These are phyloP conservation scores for Andricus grossulariae DNA, from an alignment of 1,140 invertebrate genomes.

Conservation along the genomic window DNA sequence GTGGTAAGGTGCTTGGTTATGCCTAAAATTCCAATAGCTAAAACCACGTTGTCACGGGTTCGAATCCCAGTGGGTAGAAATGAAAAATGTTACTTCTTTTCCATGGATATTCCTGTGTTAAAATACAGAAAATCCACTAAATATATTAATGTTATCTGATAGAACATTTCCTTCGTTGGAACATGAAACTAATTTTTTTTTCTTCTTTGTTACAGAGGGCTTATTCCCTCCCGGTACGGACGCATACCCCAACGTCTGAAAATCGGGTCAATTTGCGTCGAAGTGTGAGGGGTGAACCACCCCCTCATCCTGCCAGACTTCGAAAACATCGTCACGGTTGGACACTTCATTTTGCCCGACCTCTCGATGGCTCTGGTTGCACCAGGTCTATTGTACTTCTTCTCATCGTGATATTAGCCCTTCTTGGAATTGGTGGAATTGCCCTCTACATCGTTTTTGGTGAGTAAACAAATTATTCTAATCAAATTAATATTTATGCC, in stretches of 20 bases:
- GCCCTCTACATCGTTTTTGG: constrained; percentile 72
- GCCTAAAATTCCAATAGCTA: too few relatives aligned
- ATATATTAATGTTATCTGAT: too few relatives aligned
- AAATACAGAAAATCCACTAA: too few relatives aligned
- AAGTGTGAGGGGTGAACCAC: constrained; percentile 70
- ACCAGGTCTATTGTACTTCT: constrained; percentile 66
- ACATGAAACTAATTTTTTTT: constrained; percentile 47
- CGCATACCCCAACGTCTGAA: constrained; percentile 69
- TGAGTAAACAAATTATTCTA: constrained; percentile 47
- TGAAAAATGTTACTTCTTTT: too few relatives aligned
- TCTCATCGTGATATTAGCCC: constrained; percentile 62
- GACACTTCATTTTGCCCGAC: constrained; percentile 68
- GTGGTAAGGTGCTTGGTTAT: too few relatives aligned
- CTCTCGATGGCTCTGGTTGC: constrained; percentile 62
- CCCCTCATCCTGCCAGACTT: constrained; percentile 68
- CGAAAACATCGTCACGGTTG: constrained; percentile 70
- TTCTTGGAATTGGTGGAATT: constrained; percentile 67
- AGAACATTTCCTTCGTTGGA: background rate
- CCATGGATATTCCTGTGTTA: too few relatives aligned
- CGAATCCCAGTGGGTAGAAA: too few relatives aligned
- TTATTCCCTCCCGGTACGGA: constrained; percentile 68
- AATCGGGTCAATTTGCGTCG: constrained; percentile 70
- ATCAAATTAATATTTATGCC: background rate
- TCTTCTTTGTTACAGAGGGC: constrained; percentile 63
- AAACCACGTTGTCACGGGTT: too few relatives aligned